Evolutionary conservation across 2,113 vertebrate species (phyloP), one percentile per base, ranked within the genome.

Genomic region (Noturus placidus): DNA sequence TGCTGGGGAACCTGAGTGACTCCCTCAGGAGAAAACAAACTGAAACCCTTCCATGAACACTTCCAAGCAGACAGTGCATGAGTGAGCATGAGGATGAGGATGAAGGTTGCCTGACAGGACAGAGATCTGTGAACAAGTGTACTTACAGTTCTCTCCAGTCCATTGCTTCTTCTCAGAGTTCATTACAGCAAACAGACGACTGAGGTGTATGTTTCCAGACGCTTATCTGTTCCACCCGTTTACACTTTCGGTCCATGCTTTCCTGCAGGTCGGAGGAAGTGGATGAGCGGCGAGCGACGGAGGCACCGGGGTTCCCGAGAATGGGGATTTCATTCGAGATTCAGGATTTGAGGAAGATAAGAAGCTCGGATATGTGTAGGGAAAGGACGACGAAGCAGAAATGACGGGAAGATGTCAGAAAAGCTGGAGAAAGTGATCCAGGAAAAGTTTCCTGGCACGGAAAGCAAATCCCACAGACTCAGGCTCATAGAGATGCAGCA

Each of bases 141-240:
- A 94, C 94, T 94, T 90, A 94, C 93, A 93, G 89, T 87, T 94
- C 93, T 90, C 91, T 94, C 92, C 93, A 93, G 30, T 95, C 94
- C 94, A 94, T 94, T 90, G 93, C 93, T 91, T 91, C 80, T 76
- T 82, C 83, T 92, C 90, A 91, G 33, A 76, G 85, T 42, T 89
- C 87, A 91, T 87, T 52, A 35, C 79, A 85, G 82, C 50, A 83
- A 72, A 91, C 65, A 86, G 84, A 30, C 61, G 76, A 90, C 77
- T 86, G 83, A 86, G 89, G 86, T 54, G 61, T 52, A 76, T 82
- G 90, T 88, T 35, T 3, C 89, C 76, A 5, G 52, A 20, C 11
- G 15, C 42, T 91, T 83, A 56, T 86, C 91, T 89, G 81, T 30
- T 90, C 91, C 82, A 78, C 69, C 82, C 17, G 5, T 35, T 14